Base-by-base conservation (phyloP, 2,113 vertebrate species). In the Toxostoma redivivum region DNA sequence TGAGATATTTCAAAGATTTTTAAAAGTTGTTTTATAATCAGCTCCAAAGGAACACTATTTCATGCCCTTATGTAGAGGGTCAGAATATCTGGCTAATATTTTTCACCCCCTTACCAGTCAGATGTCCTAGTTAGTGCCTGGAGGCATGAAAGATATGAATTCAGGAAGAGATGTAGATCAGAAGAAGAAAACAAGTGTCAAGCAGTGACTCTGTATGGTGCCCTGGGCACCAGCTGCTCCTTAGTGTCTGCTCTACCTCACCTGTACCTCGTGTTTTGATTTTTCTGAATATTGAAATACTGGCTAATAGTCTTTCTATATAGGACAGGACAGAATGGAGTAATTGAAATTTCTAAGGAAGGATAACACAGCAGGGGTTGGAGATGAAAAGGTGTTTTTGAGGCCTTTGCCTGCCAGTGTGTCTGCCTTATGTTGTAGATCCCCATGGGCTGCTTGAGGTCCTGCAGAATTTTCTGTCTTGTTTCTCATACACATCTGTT, bases 151-250 rank as follows among this genome's bases (percentile, higher is more conserved):
- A 70, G 4, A 15, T 33, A 64, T 12, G 18, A 83, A 86, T 73
- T 60, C 60, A 88, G 40, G 33, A 35, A 58, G 58, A 53, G 15
- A 61, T 61, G 33, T 66, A 83, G 45, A 73, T 78, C 35, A 78
- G 37, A 90, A 66, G 47, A 40, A 44, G 33, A n/a, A 58, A 44
- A 78, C 58, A 76, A 79, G 10, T 11, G 7, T 57, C 67, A 77
- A 61, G 40, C 58, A 72, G 71, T 4, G 1, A 18, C 56, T 50
- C n/a, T 30, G 17, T 11, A 4, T 11, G 22, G 24, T 20, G 18
- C 31, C 45, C 56, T 1, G 0, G 61, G 44, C 16, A 66, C 17
- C 21, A 77, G 42, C 1, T 0, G 3, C 25, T 80, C 45, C 24
- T 47, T 50, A 17, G 11, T 33, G 20, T 27, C 30, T 84, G 51